phyloP scores from a whole-genome alignment of 2,888 invertebrate species.

The Holacanthella duospinosa region DNA sequence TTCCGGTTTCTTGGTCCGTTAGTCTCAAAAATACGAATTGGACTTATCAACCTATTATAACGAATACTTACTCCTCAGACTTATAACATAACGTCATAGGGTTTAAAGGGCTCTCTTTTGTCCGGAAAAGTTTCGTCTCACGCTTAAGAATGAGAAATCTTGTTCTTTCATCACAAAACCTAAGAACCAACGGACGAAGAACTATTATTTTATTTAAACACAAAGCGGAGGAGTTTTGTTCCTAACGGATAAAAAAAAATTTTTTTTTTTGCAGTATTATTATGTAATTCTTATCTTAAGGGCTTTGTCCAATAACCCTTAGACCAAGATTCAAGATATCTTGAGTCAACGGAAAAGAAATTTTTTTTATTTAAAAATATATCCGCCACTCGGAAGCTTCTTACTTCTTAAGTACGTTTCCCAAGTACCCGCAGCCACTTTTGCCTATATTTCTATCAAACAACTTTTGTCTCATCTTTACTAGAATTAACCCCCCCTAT shows the following conservation, averaged over 20 bases:
- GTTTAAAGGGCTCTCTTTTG: not conserved
- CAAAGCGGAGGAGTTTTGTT: not conserved
- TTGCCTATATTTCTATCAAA: too few relatives aligned
- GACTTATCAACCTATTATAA: not conserved
- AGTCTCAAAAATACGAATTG: not conserved
- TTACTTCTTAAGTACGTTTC: too few relatives aligned
- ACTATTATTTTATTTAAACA: too few relatives aligned
- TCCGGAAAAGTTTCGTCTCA: not conserved
- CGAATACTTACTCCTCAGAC: too few relatives aligned
- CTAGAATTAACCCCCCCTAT: not conserved
- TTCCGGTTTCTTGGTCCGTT: conserved; percentile 5
- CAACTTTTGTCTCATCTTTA: not conserved
- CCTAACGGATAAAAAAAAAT: not conserved
- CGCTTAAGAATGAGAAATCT: not conserved
- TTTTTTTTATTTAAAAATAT: not conserved
- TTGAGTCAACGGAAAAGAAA: not conserved
- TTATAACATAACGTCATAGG: too few relatives aligned
- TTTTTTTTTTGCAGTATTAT: too few relatives aligned
- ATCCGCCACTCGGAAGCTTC: not conserved
- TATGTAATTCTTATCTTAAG: not conserved
- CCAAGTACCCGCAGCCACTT: not conserved
- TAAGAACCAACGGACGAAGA: not conserved
- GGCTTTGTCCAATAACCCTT: not conserved
- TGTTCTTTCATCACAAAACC: not conserved
- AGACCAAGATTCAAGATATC: not conserved